Conservation (phyloP, 2,797 vertebrate species). For the Onychomys leucogaster region DNA sequence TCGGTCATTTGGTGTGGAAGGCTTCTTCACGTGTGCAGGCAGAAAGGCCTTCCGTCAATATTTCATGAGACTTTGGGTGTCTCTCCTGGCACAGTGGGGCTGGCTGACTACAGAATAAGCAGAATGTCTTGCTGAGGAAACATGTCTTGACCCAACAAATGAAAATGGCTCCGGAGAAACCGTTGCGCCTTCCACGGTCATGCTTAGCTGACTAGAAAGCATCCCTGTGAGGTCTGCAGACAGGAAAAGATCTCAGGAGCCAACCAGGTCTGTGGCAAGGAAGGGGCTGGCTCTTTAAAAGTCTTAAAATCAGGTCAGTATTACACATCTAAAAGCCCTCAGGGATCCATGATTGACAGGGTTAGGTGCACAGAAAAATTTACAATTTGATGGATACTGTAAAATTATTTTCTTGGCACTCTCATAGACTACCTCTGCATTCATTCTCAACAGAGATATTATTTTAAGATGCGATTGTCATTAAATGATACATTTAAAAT, state of each 20-base stretch:
- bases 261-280: not conserved
- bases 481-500: not conserved
- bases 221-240: conserved; percentile 11
- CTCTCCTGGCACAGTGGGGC: not conserved
- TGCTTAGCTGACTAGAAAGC: not conserved
- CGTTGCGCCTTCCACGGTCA: conserved; percentile 23
- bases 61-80: conserved; percentile 64
- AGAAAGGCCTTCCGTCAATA: conserved; percentile 36
- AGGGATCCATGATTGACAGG: not conserved
- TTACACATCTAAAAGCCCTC: conserved; percentile 23
- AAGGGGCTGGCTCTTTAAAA: conserved; percentile 32
- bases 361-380: not conserved
- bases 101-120: conserved; percentile 25
- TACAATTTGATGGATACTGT: not conserved
- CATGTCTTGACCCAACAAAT: conserved; percentile 60
- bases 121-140: not conserved
- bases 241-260: rapidly evolving
- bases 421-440: not conserved
- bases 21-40: rapidly evolving
- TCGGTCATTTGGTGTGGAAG: not conserved
- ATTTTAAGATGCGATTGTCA: not conserved
- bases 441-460: not conserved
- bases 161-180: conserved; percentile 36
- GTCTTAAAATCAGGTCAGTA: not conserved
- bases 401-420: not conserved